These are phyloP conservation scores for Pogonomyrmex barbatus DNA, from an alignment of 1,140 invertebrate genomes.

Conservation along the genomic window DNA sequence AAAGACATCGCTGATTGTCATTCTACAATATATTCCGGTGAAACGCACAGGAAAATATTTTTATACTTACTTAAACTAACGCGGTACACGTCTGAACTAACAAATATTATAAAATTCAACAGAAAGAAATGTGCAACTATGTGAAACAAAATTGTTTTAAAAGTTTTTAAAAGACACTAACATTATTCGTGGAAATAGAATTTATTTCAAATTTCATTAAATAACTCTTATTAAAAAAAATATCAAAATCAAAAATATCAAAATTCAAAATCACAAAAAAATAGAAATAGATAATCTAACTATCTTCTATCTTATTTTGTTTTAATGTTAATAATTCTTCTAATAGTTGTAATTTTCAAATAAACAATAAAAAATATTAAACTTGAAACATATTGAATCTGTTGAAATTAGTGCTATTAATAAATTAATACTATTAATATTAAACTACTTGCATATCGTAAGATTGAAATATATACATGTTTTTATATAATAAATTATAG, in stretches of 20 bases:
- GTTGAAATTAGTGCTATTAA: not conserved
- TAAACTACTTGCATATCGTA: not conserved
- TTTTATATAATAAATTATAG: no score
- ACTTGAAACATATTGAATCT: not conserved
- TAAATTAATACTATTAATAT: not conserved
- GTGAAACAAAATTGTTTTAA: not conserved
- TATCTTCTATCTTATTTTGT: not conserved
- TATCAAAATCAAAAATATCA: not conserved
- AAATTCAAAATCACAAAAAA: not conserved
- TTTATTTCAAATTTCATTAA: not conserved
- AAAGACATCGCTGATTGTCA: slow-evolving; percentile 3
- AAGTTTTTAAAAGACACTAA: not conserved
- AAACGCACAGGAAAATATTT: slow-evolving; percentile 1
- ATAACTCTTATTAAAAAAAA: not conserved
- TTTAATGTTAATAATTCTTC: slow-evolving; percentile 9
- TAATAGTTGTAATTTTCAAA: no score
- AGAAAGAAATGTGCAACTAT: not conserved
- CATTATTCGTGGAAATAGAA: not conserved
- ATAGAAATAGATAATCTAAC: not conserved
- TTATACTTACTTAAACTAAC: slow-evolving; percentile 13
- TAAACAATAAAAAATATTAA: not conserved
- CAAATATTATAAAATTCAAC: not conserved
- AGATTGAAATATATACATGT: not conserved
- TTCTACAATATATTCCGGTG: not conserved
- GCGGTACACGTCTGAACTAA: no score